phyloP scores from a whole-genome alignment of 2,113 vertebrate species.

The Calypte anna region DNA sequence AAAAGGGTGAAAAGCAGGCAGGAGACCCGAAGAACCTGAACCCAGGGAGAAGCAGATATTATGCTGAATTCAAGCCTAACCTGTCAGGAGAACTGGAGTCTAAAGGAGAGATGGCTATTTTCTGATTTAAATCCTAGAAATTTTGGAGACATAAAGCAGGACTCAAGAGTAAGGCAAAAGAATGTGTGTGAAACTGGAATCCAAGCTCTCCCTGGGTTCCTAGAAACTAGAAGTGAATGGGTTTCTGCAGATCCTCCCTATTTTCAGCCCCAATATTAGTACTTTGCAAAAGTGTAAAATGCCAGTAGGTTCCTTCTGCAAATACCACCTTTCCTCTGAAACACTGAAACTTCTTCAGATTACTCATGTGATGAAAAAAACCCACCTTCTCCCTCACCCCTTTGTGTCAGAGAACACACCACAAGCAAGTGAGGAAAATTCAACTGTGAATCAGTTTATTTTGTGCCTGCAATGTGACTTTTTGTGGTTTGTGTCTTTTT shows the following conservation, averaged over 20 bases:
- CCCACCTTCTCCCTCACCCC: neutral
- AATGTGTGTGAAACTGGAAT: neutral
- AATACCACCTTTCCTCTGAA: neutral
- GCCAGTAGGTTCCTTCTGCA: neutral
- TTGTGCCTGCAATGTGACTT: neutral
- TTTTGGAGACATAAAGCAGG: neutral
- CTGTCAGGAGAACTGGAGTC: conserved; percentile 34
- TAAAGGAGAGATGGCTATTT: neutral
- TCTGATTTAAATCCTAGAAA: neutral
- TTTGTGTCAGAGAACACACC: accelerated
- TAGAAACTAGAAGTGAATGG: neutral
- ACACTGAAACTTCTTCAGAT: neutral
- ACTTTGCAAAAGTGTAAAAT: neutral
- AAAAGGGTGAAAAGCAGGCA: conserved; percentile 58
- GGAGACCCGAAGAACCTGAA: conserved; percentile 55
- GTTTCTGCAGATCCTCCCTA: neutral
- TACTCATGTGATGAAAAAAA: neutral
- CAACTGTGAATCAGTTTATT: neutral
- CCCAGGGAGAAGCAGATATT: conserved; percentile 61
- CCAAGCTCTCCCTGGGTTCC: neutral
- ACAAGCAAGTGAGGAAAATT: neutral
- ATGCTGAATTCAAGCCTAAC: conserved; percentile 50
- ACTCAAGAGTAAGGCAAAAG: neutral
- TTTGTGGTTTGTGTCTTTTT: neutral
- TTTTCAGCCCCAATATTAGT: neutral